These are phyloP conservation scores for Agriopis marginaria DNA, from an alignment of 2,888 invertebrate genomes.

Conservation along the genomic window DNA sequence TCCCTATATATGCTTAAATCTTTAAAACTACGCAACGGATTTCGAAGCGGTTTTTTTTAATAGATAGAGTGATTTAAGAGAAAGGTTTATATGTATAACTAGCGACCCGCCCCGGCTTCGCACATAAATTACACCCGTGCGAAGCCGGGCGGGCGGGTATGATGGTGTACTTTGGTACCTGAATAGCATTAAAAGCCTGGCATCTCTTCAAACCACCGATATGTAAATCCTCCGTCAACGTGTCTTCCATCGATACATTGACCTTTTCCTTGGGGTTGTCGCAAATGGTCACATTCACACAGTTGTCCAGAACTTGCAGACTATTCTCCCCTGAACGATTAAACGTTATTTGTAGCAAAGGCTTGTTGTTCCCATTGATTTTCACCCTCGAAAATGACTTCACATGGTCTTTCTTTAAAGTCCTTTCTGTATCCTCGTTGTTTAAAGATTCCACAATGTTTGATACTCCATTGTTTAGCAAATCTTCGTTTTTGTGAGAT, in stretches of 20 bases:
- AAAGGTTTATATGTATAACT: too few species aligned
- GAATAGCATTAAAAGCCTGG: constrained; percentile 83
- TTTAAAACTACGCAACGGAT: too few species aligned
- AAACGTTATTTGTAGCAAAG: constrained; percentile 77
- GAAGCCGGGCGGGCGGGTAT: too few species aligned
- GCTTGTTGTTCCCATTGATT: constrained; percentile 81
- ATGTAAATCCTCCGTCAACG: constrained; percentile 67
- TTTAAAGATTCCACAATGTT: constrained; percentile 71
- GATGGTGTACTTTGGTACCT: constrained; percentile 57
- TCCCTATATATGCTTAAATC: too few species aligned
- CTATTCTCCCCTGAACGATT: constrained; percentile 73
- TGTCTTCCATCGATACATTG: constrained; percentile 66
- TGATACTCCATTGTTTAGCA: constrained; percentile 70
- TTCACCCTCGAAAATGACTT: constrained; percentile 76
- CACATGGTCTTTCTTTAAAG: constrained; percentile 56
- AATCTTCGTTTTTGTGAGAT: constrained; percentile 60
- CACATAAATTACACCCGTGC: too few species aligned
- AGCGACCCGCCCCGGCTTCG: too few species aligned
- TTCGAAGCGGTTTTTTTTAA: too few species aligned
- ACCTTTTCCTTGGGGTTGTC: constrained; percentile 64
- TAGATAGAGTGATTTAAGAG: too few species aligned
- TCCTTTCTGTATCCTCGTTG: constrained; percentile 51
- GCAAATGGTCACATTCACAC: constrained; percentile 77
- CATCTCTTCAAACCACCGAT: constrained; percentile 76
- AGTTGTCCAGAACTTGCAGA: constrained; percentile 75